Evolutionary conservation across 2,888 invertebrate species (phyloP).

Genomic region (Diabrotica balteata): DNA sequence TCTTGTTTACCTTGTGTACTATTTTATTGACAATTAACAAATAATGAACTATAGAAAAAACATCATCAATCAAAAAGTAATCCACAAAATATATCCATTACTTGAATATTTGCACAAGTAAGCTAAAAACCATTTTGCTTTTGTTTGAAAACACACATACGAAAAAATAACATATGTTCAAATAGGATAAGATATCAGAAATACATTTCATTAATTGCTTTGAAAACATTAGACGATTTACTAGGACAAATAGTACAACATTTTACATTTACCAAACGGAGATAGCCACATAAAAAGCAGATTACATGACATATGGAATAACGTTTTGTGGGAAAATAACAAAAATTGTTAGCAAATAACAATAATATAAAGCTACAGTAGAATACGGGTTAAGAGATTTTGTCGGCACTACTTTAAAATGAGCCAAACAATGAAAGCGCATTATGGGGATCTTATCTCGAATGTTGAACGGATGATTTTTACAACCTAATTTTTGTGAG

Average conservation of each 20-base stretch:
- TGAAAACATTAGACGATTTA: slow-evolving; percentile 53
- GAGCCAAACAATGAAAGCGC: too few species aligned
- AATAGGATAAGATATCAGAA: slow-evolving; percentile 54
- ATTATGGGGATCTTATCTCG: too few species aligned
- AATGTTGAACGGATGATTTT: too few species aligned
- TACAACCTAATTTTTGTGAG: too few species aligned
- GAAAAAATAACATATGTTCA: slow-evolving; percentile 51
- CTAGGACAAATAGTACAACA: slow-evolving; percentile 50
- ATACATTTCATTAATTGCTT: slow-evolving; percentile 54
- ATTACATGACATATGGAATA: slow-evolving; percentile 48
- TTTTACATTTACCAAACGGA: slow-evolving; percentile 48
- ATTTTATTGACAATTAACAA: slow-evolving; percentile 12
- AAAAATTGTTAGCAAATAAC: background rate
- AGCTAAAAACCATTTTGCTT: slow-evolving; percentile 25
- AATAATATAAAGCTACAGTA: too few species aligned
- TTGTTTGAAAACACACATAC: slow-evolving; percentile 31
- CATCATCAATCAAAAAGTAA: slow-evolving; percentile 24
- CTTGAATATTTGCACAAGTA: slow-evolving; percentile 22
- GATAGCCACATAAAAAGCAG: slow-evolving; percentile 49
- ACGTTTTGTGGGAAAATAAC: slow-evolving; percentile 1
- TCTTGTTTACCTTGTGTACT: slow-evolving; percentile 13
- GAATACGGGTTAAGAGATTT: slow-evolving; percentile 28
- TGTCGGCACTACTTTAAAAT: too few species aligned
- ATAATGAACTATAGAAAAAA: slow-evolving; percentile 16
- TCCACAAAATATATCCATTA: slow-evolving; percentile 18